A percentile compares a stretch with the other conserved stretches of the same genome.
phyloP scores from a whole-genome alignment of 2,797 vertebrate species.

The Bucorvus abyssinicus region DNA sequence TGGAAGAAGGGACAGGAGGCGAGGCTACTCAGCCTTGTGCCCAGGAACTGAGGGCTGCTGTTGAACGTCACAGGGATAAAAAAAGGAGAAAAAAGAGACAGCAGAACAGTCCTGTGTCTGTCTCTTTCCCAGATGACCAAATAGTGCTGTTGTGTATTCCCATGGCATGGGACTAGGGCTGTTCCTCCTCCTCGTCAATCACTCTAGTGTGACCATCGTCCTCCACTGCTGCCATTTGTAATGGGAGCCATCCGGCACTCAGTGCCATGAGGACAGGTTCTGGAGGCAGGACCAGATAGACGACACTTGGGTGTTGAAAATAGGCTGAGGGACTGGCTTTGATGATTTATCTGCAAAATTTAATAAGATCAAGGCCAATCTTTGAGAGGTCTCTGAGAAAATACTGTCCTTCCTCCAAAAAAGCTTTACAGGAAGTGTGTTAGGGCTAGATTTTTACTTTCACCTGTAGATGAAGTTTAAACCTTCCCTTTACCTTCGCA shows the following conservation, averaged over 20 bases:
- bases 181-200: not conserved
- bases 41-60: not conserved
- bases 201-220: not conserved
- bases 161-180: accelerated
- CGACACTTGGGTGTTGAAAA: accelerated
- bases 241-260: not conserved
- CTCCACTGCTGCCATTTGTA: accelerated
- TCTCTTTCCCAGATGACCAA: not conserved
- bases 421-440: not conserved
- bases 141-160: not conserved
- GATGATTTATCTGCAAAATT: not conserved
- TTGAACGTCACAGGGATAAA: not conserved
- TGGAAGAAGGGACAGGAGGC: not conserved
- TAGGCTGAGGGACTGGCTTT: not conserved
- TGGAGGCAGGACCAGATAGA: not conserved
- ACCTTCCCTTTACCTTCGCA: not conserved
- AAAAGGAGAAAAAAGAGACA: not conserved
- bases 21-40: not conserved
- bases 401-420: not conserved
- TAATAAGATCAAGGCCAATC: not conserved
- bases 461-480: not conserved
- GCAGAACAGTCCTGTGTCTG: not conserved
- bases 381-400: not conserved
- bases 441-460: not conserved
- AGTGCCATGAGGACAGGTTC: not conserved